A percentile compares a stretch with the other conserved stretches of the same genome.
Conservation (phyloP, 2,113 vertebrate genomes). For the Lepisosteus oculatus region DNA sequence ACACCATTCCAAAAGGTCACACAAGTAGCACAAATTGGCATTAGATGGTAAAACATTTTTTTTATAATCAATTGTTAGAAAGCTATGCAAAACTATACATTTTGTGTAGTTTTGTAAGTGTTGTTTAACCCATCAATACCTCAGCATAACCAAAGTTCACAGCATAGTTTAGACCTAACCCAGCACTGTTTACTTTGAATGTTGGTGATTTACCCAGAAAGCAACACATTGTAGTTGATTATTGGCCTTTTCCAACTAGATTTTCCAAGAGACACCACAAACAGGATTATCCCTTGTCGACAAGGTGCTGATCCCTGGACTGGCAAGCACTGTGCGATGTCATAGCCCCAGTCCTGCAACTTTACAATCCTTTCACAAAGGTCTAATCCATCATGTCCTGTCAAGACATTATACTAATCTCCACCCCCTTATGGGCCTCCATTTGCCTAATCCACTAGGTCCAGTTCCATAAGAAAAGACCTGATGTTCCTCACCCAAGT, state of each 20-base stretch:
- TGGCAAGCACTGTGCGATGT: constrained; percentile 46
- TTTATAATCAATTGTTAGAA: no score
- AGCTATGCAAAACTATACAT: no score
- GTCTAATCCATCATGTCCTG: constrained; percentile 72
- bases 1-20: no score
- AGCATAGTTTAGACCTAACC: no score
- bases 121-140: no score
- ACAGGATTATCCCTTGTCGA: constrained; percentile 73
- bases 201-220: background rate
- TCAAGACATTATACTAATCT: constrained; percentile 64
- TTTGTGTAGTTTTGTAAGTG: no score
- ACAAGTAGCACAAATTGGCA: no score
- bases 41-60: no score
- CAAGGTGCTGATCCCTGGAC: constrained; percentile 65
- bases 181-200: background rate
- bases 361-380: constrained; percentile 58
- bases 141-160: no score
- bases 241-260: constrained; percentile 40
- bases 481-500: constrained; percentile 52
- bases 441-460: constrained; percentile 80
- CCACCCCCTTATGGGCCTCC: constrained; percentile 48
- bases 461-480: constrained; percentile 63
- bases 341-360: constrained; percentile 45
- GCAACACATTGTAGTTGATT: background rate
- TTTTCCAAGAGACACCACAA: constrained; percentile 65